Evolutionary conservation across 1,140 invertebrate species (phyloP), one percentile per base, ranked within the genome.

Genomic region (Choristoneura fumiferana): DNA sequence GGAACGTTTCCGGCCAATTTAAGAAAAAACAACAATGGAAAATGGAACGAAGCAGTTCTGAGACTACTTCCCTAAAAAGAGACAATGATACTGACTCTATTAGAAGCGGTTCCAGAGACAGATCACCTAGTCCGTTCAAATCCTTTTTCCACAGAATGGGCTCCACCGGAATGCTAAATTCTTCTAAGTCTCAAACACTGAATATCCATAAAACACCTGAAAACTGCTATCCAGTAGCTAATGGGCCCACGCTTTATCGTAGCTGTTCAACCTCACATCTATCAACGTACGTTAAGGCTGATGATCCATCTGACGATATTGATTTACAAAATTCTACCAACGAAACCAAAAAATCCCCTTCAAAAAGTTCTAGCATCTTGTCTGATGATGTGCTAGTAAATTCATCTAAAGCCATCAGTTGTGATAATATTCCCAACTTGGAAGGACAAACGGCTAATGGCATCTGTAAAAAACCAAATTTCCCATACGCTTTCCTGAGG

Each of bases 241-340:
- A 90, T 63, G 81, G 81, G 12, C 80, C 86, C 6, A 76, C 87
- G 4, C 84, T 95, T n/a, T 95, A 94, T 73, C 89, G 94, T 49
- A 95, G 94, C 71, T 94, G 93, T 70, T 95, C 94, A 43, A 95
- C 94, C 9, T 95, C 94, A 49, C 94, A 95, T 70, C 78, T 95
- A 61, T 94, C 93, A 0, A 93, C 92, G n/a, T 95, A 95, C 72
- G 92, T 95, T 10, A 94, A 94, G 74, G 94, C 93, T 36, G 94
- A 95, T 67, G 94, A 95, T 89, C 94, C 94, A 10, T 94, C 94
- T 6, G 94, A 95, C 69, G 94, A 94, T 12, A 91, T 95, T 40
- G 94, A 94, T 73, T 87, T 94, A 38, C 91, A 91, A 63, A 90
- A 91, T 60, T 70, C 74, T 43, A 71, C 81, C 10, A 84, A 85